Percentiles rank a stretch among this genome's conserved stretches.
Conservation (phyloP, 1,140 invertebrate genomes). For the Ceratina australensis region DNA sequence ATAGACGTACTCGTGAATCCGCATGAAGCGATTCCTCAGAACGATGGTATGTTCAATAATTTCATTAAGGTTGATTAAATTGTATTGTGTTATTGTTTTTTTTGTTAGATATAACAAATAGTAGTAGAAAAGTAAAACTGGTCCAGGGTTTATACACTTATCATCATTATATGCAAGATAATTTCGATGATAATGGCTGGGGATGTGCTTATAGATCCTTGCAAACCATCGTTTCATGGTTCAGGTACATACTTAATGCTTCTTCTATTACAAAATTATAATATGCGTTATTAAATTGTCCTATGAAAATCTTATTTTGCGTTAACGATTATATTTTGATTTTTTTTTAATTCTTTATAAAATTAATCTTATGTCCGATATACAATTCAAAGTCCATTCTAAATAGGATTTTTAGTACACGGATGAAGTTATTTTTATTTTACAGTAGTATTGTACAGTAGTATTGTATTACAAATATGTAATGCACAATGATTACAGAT, state of each 20-base stretch:
- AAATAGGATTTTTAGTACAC: too few species aligned
- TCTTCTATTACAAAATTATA: too few species aligned
- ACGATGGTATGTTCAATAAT: constrained; percentile 73
- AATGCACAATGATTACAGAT: constrained; percentile 73
- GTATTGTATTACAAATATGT: too few species aligned
- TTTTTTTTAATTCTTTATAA: too few species aligned
- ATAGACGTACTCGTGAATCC: constrained; percentile 85
- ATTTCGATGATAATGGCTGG: constrained; percentile 98
- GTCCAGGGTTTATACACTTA: constrained; percentile 95
- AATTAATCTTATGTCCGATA: constrained; percentile 14
- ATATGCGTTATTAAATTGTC: too few species aligned
- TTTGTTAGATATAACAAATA: constrained; percentile 23
- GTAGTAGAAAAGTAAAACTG: constrained; percentile 27
- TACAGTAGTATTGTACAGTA: too few species aligned
- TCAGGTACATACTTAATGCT: constrained; percentile 81
- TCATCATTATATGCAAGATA: constrained; percentile 98
- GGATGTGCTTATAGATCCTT: constrained; percentile 99
- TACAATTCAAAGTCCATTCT: not conserved
- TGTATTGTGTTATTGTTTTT: not conserved
- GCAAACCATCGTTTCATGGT: constrained; percentile 99
- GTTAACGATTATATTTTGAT: too few species aligned
- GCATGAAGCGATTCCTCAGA: constrained; percentile 82
- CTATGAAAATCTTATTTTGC: too few species aligned
- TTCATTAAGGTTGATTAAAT: constrained; percentile 24
- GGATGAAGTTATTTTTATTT: too few species aligned